Percentiles rank a stretch among this genome's conserved stretches.
These are phyloP conservation scores for Chlorospingus flavigularis DNA, from an alignment of 2,797 vertebrate genomes.

Conservation along the genomic window DNA sequence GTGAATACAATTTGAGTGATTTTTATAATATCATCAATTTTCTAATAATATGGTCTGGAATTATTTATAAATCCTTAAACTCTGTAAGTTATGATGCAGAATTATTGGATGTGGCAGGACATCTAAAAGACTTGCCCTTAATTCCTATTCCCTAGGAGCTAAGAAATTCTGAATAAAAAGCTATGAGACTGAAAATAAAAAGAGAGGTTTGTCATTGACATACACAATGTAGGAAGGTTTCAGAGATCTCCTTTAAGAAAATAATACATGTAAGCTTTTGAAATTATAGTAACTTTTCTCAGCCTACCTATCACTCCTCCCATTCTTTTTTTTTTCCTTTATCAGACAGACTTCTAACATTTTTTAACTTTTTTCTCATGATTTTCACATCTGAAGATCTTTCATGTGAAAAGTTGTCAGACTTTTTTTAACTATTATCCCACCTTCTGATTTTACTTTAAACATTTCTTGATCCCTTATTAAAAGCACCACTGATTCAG, in stretches of 20 bases:
- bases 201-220: not conserved
- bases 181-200: not conserved
- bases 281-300: not conserved
- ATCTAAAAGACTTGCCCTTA: not conserved
- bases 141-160: not conserved
- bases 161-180: not conserved
- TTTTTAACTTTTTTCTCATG: not conserved
- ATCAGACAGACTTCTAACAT: rapidly evolving
- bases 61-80: not conserved
- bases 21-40: not conserved
- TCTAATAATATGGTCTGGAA: not conserved
- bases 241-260: not conserved
- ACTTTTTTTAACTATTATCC: not conserved
- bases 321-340: not conserved
- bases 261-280: not conserved
- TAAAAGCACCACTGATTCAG: not conserved
- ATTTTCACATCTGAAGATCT: not conserved
- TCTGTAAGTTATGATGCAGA: not conserved
- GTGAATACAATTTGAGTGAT: not conserved
- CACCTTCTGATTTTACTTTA: not conserved
- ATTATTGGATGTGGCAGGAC: not conserved
- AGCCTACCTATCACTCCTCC: not conserved
- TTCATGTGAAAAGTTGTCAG: not conserved
- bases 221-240: not conserved
- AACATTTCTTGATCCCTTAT: not conserved